These are phyloP conservation scores for Penaeus vannamei DNA, from an alignment of 1,140 invertebrate genomes.

Conservation along the genomic window DNA sequence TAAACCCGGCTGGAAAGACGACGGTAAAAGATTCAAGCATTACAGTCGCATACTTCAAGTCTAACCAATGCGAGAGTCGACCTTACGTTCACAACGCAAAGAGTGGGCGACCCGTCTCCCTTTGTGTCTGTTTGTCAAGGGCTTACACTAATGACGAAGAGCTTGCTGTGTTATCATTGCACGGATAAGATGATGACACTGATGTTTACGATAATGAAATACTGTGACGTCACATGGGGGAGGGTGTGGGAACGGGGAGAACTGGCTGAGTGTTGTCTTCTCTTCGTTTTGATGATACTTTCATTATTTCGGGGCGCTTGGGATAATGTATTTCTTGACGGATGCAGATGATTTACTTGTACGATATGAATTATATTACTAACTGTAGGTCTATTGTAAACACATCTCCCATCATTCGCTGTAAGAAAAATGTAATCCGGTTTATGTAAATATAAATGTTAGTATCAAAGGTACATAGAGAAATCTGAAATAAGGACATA, in stretches of 20 bases:
- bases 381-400: no score
- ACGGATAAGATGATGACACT: constrained; percentile 56
- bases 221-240: constrained; percentile 21
- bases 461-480: no score
- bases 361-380: no score
- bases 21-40: background rate
- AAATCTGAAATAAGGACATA: no score
- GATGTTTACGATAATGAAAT: constrained; percentile 61
- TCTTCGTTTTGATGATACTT: no score
- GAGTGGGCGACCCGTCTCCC: no score
- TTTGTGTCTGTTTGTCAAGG: constrained; percentile 51
- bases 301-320: no score
- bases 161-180: constrained; percentile 54
- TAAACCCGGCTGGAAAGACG: background rate
- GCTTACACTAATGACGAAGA: constrained; percentile 55
- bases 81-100: background rate
- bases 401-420: no score
- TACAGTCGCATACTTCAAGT: background rate
- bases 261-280: background rate
- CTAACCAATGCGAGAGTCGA: background rate
- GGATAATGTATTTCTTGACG: no score
- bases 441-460: no score
- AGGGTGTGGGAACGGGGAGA: background rate
- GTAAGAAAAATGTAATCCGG: no score
- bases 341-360: no score